Evolutionary conservation across 2,113 vertebrate genomes (phyloP), one percentile per base, ranked within the genome.

Genomic region (Pseudorasbora parva): DNA sequence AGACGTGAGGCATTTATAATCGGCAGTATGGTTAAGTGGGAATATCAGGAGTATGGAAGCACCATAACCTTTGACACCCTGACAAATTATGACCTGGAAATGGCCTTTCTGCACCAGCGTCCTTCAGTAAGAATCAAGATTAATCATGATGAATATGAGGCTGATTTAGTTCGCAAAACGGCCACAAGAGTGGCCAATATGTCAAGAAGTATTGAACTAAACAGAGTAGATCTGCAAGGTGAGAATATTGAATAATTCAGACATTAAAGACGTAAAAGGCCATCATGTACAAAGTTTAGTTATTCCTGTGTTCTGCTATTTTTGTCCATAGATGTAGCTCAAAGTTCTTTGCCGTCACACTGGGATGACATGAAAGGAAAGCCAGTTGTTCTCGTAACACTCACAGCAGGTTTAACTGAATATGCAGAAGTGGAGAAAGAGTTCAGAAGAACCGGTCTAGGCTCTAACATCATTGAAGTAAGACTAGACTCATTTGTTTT

Each of bases 321-420:
- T 15, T 51, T 54, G 51, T 30, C 15, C 27, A 30, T 59, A 9
- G 51, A 43, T 79, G 1, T 10, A 78, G 80, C 45, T 8, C 41
- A 59, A 10, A 6, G 1, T 1, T 14, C 72, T 17, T 83, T 73
- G 0, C 78, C 57, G 8, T 77, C 94, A 0, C 14, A 94, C 0
- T 97, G 97, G 97, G 88, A 89, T 6, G 91, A 94, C 86, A 96
- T 97, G 96, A 81, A 90, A 21, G 86, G 33, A 1, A 66, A 78
- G 2, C 4, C 64, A 19, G 25, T 84, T 15, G 47, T 86, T 90
- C 33, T 78, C 77, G 91, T 96, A 51, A 0, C 21, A 15, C 84
- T 98, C 5, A 1, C 47, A 0, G 1, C 66, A 0, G 41, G 1
- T 0, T 21, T 82, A 6, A 3, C 1, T 0, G 95, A 97, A 73